These are phyloP conservation scores for Physella acuta DNA, from an alignment of 1,140 invertebrate species.

Conservation along the genomic window DNA sequence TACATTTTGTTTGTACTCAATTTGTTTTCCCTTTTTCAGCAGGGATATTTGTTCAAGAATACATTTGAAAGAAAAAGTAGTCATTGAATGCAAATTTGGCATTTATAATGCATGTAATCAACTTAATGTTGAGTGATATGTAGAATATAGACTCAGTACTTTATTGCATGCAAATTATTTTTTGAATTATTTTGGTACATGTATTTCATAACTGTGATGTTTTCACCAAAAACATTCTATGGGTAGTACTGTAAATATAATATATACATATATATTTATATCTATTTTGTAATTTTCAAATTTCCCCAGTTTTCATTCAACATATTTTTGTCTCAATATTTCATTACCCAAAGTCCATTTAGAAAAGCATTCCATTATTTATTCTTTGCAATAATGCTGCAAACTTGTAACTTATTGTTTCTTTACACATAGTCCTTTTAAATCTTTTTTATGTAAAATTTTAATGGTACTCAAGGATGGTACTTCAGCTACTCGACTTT, in stretches of 20 bases:
- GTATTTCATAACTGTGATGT: constrained; percentile 28
- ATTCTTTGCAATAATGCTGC: constrained; percentile 18
- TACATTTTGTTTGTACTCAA: constrained; percentile 7
- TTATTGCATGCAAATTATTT: constrained; percentile 25
- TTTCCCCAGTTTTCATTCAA: constrained; percentile 18
- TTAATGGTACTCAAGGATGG: no score
- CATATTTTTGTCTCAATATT: constrained; percentile 1
- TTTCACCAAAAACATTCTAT: constrained; percentile 25
- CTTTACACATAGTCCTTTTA: not conserved
- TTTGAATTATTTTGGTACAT: constrained; percentile 14
- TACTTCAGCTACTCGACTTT: no score
- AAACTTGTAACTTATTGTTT: not conserved
- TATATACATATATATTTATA: constrained; percentile 28
- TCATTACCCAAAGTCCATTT: constrained; percentile 21
- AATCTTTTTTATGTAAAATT: no score
- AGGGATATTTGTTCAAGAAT: constrained; percentile 5
- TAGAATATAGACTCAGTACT: constrained; percentile 22
- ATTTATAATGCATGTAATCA: constrained; percentile 2
- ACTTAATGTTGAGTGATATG: constrained; percentile 22
- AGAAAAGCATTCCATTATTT: constrained; percentile 28
- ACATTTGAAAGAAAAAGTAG: not conserved
- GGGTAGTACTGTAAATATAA: constrained; percentile 24
- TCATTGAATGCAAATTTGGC: constrained; percentile 10
- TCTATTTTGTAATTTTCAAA: constrained; percentile 22
- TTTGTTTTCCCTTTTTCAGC: constrained; percentile 7